These are phyloP conservation scores for Geopemphigus sp. DNA, from an alignment of 1,140 invertebrate genomes.

Conservation along the genomic window DNA sequence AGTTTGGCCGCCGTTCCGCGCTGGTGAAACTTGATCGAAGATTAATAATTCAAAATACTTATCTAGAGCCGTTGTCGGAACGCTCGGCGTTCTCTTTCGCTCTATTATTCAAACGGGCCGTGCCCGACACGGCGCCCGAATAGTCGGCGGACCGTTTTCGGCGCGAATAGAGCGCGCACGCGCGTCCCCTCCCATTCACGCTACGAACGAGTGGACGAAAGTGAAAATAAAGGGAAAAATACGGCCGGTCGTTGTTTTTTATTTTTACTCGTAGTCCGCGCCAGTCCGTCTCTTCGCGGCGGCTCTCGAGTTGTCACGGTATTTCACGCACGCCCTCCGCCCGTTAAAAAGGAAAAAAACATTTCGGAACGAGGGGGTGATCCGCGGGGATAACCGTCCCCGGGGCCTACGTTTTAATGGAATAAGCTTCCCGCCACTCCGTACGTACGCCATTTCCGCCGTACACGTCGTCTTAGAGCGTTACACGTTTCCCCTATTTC, in stretches of 20 bases:
- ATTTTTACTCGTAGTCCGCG: neutral
- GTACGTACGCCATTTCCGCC: neutral
- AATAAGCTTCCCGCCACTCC: constrained; percentile 22
- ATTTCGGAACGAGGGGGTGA: neutral
- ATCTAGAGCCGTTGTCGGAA: neutral
- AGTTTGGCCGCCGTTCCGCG: neutral
- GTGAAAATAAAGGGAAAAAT: neutral
- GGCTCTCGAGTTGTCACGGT: neutral
- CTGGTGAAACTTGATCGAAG: constrained; percentile 13
- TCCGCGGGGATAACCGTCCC: neutral
- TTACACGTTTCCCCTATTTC: neutral
- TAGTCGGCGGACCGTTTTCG: neutral
- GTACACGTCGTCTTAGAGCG: neutral
- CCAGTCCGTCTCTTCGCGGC: neutral
- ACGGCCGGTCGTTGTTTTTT: neutral
- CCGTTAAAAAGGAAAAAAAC: constrained; percentile 21
- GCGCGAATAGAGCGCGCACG: too few species aligned
- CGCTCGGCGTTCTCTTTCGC: neutral
- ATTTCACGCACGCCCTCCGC: neutral
- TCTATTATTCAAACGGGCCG: neutral
- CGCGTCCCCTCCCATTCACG: neutral
- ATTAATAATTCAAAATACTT: constrained; percentile 35
- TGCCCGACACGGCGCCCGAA: neutral
- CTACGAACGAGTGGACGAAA: too few species aligned
- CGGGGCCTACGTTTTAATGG: constrained; percentile 27